Evolutionary conservation across 1,140 invertebrate genomes (phyloP).

Genomic region (Drosophila tani): DNA sequence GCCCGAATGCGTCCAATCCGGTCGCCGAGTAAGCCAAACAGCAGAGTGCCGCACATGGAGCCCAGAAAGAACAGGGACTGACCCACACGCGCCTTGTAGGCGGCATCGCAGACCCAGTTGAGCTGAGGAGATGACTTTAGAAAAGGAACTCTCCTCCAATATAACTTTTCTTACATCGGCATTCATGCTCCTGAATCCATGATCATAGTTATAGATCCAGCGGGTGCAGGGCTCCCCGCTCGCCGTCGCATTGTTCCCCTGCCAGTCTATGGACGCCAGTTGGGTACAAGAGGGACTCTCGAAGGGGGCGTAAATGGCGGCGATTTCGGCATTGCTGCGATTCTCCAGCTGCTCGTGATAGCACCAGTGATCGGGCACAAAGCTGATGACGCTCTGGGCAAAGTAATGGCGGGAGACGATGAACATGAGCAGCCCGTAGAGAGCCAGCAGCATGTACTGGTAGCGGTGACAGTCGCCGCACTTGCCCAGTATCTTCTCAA

Average conservation of each 20-base stretch:
- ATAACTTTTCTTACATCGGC: conserved; percentile 85
- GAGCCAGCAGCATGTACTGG: conserved; percentile 86
- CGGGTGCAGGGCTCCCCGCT: conserved; percentile 72
- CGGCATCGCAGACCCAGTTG: conserved; percentile 87
- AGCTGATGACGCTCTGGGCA: conserved; percentile 86
- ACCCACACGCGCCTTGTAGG: conserved; percentile 86
- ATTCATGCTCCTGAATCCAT: conserved; percentile 86
- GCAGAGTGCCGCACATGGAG: conserved; percentile 86
- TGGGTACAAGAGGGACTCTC: conserved; percentile 68
- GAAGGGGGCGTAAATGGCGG: conserved; percentile 60
- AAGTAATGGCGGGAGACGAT: conserved; percentile 86
- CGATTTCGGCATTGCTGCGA: conserved; percentile 52
- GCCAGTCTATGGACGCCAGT: conserved; percentile 37
- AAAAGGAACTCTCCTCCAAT: conserved; percentile 1
- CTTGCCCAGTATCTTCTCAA: conserved; percentile 87
- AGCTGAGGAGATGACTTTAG: conserved; percentile 78
- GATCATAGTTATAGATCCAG: conserved; percentile 85
- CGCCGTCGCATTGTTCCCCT: conserved; percentile 43
- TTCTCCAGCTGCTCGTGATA: conserved; percentile 71
- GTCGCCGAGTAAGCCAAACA: conserved; percentile 86
- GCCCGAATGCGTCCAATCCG: conserved; percentile 86
- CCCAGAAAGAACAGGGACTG: conserved; percentile 88
- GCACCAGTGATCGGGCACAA: conserved; percentile 85
- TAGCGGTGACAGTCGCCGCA: conserved; percentile 87
- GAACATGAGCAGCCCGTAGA: conserved; percentile 86